Evolutionary conservation across 2,797 vertebrate genomes (phyloP).

Genomic region (Petrocephalus schoutedeni): DNA sequence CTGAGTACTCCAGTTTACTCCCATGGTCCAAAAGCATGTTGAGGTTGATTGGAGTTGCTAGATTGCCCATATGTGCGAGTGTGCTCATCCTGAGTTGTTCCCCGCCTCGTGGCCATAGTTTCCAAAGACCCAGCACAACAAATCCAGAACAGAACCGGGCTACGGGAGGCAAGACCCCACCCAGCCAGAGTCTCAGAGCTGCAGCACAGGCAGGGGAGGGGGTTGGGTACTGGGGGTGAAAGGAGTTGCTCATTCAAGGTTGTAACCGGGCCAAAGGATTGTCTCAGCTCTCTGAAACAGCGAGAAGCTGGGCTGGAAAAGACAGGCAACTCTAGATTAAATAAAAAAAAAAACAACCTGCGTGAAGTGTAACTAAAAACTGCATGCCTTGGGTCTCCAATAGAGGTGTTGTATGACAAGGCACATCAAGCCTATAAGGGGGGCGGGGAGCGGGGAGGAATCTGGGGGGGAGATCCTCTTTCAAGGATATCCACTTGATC

Average conservation of each 20-base stretch:
- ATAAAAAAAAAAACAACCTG: neutral
- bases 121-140: neutral
- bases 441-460: neutral
- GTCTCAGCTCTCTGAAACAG: neutral
- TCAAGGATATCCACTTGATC: neutral
- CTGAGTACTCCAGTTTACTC: no score
- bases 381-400: neutral
- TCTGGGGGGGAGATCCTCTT: neutral
- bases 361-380: neutral
- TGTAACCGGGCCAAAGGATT: neutral
- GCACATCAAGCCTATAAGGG: neutral
- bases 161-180: neutral
- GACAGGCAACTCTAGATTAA: neutral
- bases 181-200: neutral
- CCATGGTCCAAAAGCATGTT: no score
- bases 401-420: neutral
- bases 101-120: no score
- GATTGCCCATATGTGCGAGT: no score
- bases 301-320: neutral
- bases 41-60: no score
- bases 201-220: neutral
- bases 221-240: neutral
- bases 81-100: no score
- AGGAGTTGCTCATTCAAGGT: neutral
- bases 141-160: neutral